phyloP scores from a whole-genome alignment of 2,888 invertebrate species.

The Rhingia campestris region DNA sequence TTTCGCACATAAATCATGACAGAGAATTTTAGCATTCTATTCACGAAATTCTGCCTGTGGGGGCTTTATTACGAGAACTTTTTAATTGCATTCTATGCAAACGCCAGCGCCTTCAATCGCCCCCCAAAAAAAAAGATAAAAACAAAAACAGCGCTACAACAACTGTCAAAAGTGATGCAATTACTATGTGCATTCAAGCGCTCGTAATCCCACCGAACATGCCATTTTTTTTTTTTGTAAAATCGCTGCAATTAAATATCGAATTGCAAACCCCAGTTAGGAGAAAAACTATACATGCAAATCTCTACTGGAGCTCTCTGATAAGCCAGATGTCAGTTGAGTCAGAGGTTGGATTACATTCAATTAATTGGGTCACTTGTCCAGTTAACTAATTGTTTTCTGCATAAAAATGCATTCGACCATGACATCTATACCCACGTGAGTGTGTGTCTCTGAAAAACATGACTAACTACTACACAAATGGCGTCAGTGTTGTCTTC shows the following conservation, averaged over 20 bases:
- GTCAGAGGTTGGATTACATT: slow-evolving; percentile 29
- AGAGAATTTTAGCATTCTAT: background rate
- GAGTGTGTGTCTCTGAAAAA: background rate
- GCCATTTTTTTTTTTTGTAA: slow-evolving; percentile 1
- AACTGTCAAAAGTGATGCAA: slow-evolving; percentile 12
- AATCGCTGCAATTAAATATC: slow-evolving; percentile 60
- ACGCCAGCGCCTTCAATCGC: background rate
- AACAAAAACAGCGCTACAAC: background rate
- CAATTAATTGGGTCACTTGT: slow-evolving; percentile 46
- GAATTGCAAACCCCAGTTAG: slow-evolving; percentile 59
- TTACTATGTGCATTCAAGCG: slow-evolving; percentile 46
- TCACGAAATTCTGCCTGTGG: background rate
- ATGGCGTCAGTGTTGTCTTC: slow-evolving; percentile 23
- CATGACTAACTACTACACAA: slow-evolving; percentile 54
- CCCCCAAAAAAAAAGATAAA: too few relatives aligned
- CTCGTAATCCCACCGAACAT: slow-evolving; percentile 36
- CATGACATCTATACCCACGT: slow-evolving; percentile 62
- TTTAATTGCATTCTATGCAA: slow-evolving; percentile 2
- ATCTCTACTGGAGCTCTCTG: slow-evolving; percentile 19
- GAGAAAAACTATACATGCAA: slow-evolving; percentile 12
- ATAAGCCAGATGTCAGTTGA: slow-evolving; percentile 41
- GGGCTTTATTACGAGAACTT: slow-evolving; percentile 19
- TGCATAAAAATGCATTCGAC: slow-evolving; percentile 58
- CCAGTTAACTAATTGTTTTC: slow-evolving; percentile 43
- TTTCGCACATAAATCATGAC: slow-evolving; percentile 4